Evolutionary conservation across 2,888 invertebrate genomes (phyloP).

Genomic region (Nemapogon koenigi): DNA sequence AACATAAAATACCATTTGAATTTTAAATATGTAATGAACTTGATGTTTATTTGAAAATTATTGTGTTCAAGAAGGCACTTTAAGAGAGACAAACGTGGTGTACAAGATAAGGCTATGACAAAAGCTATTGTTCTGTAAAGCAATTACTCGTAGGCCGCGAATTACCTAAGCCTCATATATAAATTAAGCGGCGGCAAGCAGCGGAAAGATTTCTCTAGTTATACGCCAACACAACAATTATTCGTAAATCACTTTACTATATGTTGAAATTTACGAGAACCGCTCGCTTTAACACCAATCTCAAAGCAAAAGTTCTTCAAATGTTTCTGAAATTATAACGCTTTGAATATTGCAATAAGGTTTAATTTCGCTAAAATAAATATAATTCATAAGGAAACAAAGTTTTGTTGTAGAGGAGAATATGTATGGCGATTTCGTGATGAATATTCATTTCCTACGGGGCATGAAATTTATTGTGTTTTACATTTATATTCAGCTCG

Average conservation of each 20-base stretch:
- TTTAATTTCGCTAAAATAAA: conserved; percentile 31
- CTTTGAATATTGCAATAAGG: conserved; percentile 34
- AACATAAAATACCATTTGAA: background rate
- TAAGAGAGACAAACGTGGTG: conserved; percentile 49
- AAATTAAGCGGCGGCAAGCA: conserved; percentile 63
- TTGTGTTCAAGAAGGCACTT: conserved; percentile 41
- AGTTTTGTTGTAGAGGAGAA: conserved; percentile 58
- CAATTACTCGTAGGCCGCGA: conserved; percentile 62
- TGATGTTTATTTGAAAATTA: conserved; percentile 41
- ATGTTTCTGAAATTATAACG: conserved; percentile 36
- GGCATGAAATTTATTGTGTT: conserved; percentile 67
- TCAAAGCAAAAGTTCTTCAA: conserved; percentile 30
- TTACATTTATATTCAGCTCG: conserved; percentile 65
- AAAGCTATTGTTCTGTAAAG: conserved; percentile 62
- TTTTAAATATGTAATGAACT: conserved; percentile 22
- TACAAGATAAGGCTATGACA: conserved; percentile 60
- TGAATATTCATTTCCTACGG: conserved; percentile 67
- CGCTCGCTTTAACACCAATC: conserved; percentile 37
- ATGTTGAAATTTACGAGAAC: conserved; percentile 64
- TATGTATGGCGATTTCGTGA: conserved; percentile 66
- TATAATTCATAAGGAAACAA: conserved; percentile 35
- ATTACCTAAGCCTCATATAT: conserved; percentile 66
- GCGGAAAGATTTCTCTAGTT: conserved; percentile 66
- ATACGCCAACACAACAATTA: conserved; percentile 65
- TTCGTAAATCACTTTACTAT: conserved; percentile 67